phyloP scores from a whole-genome alignment of 2,888 invertebrate species.

The Hermodice carunculata region DNA sequence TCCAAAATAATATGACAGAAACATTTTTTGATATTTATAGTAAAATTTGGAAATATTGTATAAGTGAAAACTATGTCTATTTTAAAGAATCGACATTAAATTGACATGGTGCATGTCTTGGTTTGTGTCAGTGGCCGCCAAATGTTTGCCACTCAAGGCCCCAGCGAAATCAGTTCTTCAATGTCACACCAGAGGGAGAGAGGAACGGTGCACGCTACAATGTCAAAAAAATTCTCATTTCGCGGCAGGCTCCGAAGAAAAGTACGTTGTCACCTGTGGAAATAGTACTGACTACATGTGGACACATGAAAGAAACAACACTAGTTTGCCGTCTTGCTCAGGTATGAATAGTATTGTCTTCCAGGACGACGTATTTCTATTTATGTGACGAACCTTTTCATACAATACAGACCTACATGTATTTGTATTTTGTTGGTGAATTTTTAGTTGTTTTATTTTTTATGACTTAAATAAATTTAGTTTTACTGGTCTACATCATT shows the following conservation, averaged over 20 bases:
- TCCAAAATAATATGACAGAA: no score
- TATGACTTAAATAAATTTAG: no score
- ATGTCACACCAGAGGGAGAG: conserved; percentile 44
- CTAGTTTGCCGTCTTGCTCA: conserved; percentile 60
- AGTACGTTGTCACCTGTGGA: conserved; percentile 45
- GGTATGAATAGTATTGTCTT: conserved; percentile 40
- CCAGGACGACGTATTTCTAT: not conserved
- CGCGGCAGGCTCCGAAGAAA: conserved; percentile 6
- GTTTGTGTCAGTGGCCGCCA: conserved; percentile 36
- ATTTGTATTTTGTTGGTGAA: no score
- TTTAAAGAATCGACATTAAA: no score
- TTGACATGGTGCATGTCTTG: no score
- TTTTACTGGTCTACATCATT: no score
- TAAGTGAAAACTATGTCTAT: no score
- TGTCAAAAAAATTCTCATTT: conserved; percentile 49
- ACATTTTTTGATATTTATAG: no score
- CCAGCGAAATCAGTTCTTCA: conserved; percentile 50
- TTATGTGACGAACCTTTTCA: no score
- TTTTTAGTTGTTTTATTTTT: no score
- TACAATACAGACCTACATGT: no score
- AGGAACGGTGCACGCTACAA: conserved; percentile 50
- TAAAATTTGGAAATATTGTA: no score
- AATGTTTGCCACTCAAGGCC: conserved; percentile 43
- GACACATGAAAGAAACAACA: conserved; percentile 52
- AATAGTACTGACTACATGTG: conserved; percentile 55